A percentile compares a stretch with the other conserved stretches of the same genome.
Conservation (phyloP, 1,140 invertebrate species). For the Drosophila navojoa region DNA sequence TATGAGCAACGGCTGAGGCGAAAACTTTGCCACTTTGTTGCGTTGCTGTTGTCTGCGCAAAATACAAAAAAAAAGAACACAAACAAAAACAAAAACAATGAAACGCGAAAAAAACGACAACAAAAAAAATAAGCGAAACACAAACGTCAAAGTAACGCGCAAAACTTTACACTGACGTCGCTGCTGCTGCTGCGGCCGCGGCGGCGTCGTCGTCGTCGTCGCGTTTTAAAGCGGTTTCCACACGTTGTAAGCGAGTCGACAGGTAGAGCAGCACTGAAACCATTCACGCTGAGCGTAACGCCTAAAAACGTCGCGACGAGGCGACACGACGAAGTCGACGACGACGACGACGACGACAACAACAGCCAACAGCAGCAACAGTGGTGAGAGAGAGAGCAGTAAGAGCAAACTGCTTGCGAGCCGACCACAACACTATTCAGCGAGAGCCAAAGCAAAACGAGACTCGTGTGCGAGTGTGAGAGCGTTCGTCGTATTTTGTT, state of each 20-base stretch:
- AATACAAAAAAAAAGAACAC: conserved; percentile 28
- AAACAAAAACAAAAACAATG: conserved; percentile 27
- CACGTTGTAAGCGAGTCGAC: conserved; percentile 65
- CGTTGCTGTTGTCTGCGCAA: conserved; percentile 49
- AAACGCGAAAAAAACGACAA: conserved; percentile 25
- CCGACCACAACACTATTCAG: conserved; percentile 8
- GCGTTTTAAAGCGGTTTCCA: conserved; percentile 56
- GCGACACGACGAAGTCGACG: conserved; percentile 11
- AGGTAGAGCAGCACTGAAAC: conserved; percentile 63
- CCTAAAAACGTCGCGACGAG: conserved; percentile 30
- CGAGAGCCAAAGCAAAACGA: conserved; percentile 9
- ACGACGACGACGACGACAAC: not conserved
- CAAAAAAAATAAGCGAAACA: conserved; percentile 18
- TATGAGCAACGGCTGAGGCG: conserved; percentile 73
- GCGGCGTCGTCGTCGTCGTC: conserved; percentile 47
- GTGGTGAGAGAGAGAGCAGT: not conserved
- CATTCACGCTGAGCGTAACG: conserved; percentile 32
- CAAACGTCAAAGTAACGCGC: conserved; percentile 47
- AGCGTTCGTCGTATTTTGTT: conserved; percentile 18
- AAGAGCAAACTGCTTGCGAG: not conserved
- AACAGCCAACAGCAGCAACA: conserved; percentile 4
- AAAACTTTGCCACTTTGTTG: conserved; percentile 76
- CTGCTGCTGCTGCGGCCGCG: conserved; percentile 40
- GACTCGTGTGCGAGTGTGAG: conserved; percentile 20
- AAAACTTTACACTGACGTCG: conserved; percentile 65